Conservation (phyloP, 2,113 vertebrate genomes). For the Corythoichthys intestinalis region DNA sequence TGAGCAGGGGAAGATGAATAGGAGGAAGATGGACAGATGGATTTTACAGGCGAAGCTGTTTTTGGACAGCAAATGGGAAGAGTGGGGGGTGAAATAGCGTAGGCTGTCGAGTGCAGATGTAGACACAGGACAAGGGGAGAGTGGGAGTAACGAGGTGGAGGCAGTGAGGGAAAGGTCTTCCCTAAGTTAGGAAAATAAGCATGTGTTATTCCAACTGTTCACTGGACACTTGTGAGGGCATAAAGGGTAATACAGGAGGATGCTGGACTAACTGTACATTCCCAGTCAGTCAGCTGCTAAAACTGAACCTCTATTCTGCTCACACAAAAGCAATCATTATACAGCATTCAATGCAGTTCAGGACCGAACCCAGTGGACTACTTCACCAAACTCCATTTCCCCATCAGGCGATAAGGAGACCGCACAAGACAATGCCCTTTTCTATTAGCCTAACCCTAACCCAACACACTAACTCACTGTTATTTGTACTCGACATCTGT, state of each 20-base stretch:
- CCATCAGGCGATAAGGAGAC: constrained; percentile 43
- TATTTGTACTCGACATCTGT: constrained; percentile 62
- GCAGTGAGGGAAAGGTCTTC: constrained; percentile 46
- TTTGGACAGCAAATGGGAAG: constrained; percentile 58
- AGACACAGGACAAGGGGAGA: constrained; percentile 1
- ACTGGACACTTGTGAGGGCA: constrained; percentile 38
- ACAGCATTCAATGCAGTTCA: constrained; percentile 28
- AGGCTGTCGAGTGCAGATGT: constrained; percentile 51
- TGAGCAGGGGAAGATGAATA: constrained; percentile 15
- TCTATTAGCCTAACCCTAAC: constrained; percentile 45
- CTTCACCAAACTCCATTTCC: constrained; percentile 45
- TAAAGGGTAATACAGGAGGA: constrained; percentile 23
- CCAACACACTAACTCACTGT: constrained; percentile 45
- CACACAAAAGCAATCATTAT: constrained; percentile 44
- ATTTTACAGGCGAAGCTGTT: constrained; percentile 69
- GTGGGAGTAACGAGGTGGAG: constrained; percentile 16
- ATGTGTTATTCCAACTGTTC: constrained; percentile 62
- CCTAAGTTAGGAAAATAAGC: constrained; percentile 59
- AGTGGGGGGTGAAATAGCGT: constrained; percentile 48
- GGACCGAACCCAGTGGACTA: constrained; percentile 9
- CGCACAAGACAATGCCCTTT: constrained; percentile 54
- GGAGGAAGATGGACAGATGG: constrained; percentile 45
- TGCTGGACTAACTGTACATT: constrained; percentile 21
- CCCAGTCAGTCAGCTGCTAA: constrained; percentile 13
- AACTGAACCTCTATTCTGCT: constrained; percentile 17